Conservation (phyloP, 2,113 vertebrate genomes). For the Eulemur macaco region DNA sequence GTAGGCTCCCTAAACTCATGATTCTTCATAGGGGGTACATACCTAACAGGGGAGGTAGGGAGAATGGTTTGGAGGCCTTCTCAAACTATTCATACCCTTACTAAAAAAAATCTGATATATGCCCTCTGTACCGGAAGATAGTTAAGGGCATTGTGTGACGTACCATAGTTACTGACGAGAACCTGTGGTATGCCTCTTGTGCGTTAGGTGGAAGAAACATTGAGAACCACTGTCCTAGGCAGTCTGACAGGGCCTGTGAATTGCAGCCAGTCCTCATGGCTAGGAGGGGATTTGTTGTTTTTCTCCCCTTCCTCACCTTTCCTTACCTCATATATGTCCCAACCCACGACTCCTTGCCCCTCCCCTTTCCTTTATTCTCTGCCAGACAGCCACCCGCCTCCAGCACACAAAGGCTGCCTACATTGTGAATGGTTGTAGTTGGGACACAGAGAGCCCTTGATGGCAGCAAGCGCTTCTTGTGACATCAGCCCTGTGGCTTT, state of each 20-base stretch:
- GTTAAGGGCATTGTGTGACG: background rate
- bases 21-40: background rate
- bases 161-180: background rate
- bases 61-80: slow-evolving; percentile 19
- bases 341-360: background rate
- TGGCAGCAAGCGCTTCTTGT: slow-evolving; percentile 81
- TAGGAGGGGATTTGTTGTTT: background rate
- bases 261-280: background rate
- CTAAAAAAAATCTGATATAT: background rate
- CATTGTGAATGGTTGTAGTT: slow-evolving; percentile 71
- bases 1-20: background rate
- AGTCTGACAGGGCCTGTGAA: background rate
- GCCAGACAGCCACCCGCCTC: slow-evolving; percentile 80
- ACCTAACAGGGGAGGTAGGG: background rate
- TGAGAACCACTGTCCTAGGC: background rate
- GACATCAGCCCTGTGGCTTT: slow-evolving; percentile 86
- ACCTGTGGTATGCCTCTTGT: background rate
- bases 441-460: slow-evolving; percentile 80
- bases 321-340: background rate
- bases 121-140: background rate
- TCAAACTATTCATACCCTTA: slow-evolving; percentile 15
- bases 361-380: slow-evolving; percentile 77
- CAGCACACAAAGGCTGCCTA: slow-evolving; percentile 73
- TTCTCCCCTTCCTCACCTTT: background rate
- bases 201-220: background rate